Conservation (phyloP, 2,888 invertebrate genomes). For the Melanotus villosus region DNA sequence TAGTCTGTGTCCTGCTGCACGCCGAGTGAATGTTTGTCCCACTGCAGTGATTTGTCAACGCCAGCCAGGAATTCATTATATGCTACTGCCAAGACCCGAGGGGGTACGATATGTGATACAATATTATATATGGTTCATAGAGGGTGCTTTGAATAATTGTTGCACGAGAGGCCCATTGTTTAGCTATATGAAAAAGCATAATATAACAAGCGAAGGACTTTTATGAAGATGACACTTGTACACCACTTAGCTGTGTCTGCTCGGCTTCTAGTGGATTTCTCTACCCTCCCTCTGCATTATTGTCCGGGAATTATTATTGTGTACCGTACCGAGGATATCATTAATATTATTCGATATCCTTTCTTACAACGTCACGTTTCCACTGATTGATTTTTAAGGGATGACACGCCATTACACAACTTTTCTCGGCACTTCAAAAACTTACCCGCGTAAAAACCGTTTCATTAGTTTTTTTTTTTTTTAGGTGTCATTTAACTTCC, state of each 20-base stretch:
- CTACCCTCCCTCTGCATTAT: not conserved
- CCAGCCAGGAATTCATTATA: conserved; percentile 65
- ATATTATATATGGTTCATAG: conserved; percentile 56
- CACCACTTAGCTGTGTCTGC: conserved; percentile 41
- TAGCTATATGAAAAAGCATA: conserved; percentile 40
- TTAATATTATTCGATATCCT: conserved; percentile 12
- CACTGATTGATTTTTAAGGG: not conserved
- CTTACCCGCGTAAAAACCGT: not conserved
- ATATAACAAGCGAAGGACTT: conserved; percentile 41
- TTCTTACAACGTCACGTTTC: not conserved
- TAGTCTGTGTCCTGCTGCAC: conserved; percentile 53
- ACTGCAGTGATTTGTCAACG: conserved; percentile 66
- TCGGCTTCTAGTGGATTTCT: conserved; percentile 24
- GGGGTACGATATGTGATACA: conserved; percentile 58
- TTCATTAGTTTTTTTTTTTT: too few species aligned
- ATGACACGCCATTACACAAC: conserved; percentile 1
- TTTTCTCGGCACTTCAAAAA: not conserved
- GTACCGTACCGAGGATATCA: not conserved
- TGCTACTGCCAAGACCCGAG: conserved; percentile 44
- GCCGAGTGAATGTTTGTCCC: conserved; percentile 59
- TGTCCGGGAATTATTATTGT: conserved; percentile 6
- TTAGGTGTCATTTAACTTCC: too few species aligned
- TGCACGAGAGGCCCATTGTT: conserved; percentile 39
- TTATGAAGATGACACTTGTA: conserved; percentile 40
- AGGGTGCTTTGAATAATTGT: conserved; percentile 58